Evolutionary conservation across 2,113 vertebrate genomes (phyloP), one percentile per base, ranked within the genome.

Genomic region (Furnarius figulus): DNA sequence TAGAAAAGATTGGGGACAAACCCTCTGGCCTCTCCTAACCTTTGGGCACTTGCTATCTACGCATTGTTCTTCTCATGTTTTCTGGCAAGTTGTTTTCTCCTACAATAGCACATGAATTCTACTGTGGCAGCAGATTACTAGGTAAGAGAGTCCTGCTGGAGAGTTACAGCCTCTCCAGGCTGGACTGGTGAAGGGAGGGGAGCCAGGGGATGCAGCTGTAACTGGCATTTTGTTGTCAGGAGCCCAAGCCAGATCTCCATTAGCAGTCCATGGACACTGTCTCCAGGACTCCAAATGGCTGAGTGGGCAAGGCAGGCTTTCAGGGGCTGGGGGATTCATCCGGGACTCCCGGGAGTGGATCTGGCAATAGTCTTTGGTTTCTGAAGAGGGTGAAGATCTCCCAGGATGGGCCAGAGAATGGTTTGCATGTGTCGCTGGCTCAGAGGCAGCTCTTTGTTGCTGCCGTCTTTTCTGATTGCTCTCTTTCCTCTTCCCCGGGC

Each of bases 361-460:
- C 65, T 70, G 37, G 30, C 22, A 47, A 53, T 42, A 49, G 53
- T 33, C 30, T 10, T 81, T 59, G 18, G 12, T 56, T 46, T 65
- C 52, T 30, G 35, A 75, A 59, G 39, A 50, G 77, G n/a, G 13
- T 49, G n/a, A 65, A 70, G n/a, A 4, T 70, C 49, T 42, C 52
- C 5, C 23, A 0, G 30, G 27, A 23, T 0, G 0, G n/a, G 47
- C 24, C 19, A 76, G 35, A 18, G 25, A 23, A 42, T 14, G 3
- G 24, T 61, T 28, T 82, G 61, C 13, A 12, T 2, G 24, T 6
- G 2, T 24, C 0, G 0, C 52, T 79, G 66, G 47, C 44, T 68
- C 47, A 35, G 47, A 78, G 15, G 55, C 67, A 89, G 80, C 22
- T 40, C 73, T 73, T 90, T 56, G 28, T 40, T 35, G 17, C 68